Conservation (phyloP, 2,113 vertebrate genomes). For the Podilymbus podiceps region DNA sequence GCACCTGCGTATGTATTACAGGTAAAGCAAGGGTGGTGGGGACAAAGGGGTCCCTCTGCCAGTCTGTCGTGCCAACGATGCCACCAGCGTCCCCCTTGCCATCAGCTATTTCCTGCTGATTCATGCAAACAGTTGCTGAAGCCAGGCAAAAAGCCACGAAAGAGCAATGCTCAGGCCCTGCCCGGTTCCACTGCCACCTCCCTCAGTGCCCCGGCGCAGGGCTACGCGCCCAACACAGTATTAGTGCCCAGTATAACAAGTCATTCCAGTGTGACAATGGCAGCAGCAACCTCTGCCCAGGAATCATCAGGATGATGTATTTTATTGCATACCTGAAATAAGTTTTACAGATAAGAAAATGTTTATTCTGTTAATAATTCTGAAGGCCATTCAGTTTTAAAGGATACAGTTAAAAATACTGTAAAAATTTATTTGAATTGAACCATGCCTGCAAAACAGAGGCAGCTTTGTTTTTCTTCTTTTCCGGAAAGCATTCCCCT, state of each 20-base stretch:
- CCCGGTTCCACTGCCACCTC: neutral
- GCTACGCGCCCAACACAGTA: neutral
- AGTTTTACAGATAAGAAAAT: neutral
- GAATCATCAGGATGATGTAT: neutral
- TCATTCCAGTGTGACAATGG: neutral
- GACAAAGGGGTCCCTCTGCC: neutral
- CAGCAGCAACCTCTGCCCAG: neutral
- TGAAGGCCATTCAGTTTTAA: neutral
- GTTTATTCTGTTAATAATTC: neutral
- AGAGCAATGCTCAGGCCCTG: neutral
- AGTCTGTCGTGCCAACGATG: neutral
- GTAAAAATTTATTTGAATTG: neutral
- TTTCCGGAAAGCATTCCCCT: neutral
- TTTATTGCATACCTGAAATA: neutral
- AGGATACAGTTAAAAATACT: neutral
- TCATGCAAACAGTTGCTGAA: neutral
- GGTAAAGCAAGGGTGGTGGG: fast-evolving
- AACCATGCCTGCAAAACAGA: neutral
- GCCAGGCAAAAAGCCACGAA: neutral
- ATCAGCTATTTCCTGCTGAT: neutral
- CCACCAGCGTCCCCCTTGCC: neutral
- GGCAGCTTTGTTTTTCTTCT: neutral
- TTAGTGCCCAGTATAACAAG: neutral
- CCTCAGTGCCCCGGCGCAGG: fast-evolving
- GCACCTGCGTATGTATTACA: neutral